Conservation (phyloP, 92 coral and sea anemone species). For the Palythoa grandiflora region DNA sequence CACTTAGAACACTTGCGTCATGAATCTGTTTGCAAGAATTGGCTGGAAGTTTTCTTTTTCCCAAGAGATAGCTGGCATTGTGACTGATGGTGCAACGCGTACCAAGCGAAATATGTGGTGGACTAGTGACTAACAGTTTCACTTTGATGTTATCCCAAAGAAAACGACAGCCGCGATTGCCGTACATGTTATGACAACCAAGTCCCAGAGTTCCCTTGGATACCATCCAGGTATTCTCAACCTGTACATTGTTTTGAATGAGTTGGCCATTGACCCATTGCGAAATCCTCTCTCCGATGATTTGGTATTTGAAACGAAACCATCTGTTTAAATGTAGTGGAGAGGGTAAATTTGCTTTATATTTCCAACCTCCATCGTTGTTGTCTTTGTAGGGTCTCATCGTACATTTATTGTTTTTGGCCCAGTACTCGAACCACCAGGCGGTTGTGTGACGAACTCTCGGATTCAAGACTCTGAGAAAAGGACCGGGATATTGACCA, state of each 20-base stretch:
- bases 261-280: slow-evolving; percentile 76
- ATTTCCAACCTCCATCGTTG: slow-evolving; percentile 70
- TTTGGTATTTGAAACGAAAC: slow-evolving; percentile 74
- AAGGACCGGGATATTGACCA: slow-evolving; percentile 73
- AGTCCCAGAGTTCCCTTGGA: slow-evolving; percentile 71
- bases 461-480: slow-evolving; percentile 62
- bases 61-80: slow-evolving; percentile 20
- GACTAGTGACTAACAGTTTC: slow-evolving; percentile 52
- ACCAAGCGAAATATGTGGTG: slow-evolving; percentile 69
- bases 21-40: slow-evolving; percentile 84
- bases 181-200: slow-evolving; percentile 68
- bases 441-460: slow-evolving; percentile 66
- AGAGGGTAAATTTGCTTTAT: slow-evolving; percentile 60
- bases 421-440: slow-evolving; percentile 84
- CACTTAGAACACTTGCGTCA: slow-evolving; percentile 59
- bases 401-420: slow-evolving; percentile 62
- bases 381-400: slow-evolving; percentile 79
- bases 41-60: slow-evolving; percentile 60
- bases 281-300: slow-evolving; percentile 66
- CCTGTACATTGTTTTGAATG: slow-evolving; percentile 73
- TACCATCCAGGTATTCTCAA: slow-evolving; percentile 72
- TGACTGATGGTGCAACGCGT: slow-evolving; percentile 59
- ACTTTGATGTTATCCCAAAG: slow-evolving; percentile 82
- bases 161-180: slow-evolving; percentile 64
- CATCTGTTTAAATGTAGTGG: slow-evolving; percentile 66